Base-by-base conservation (phyloP, 2,888 invertebrate species). In the Nysson spinosus region DNA sequence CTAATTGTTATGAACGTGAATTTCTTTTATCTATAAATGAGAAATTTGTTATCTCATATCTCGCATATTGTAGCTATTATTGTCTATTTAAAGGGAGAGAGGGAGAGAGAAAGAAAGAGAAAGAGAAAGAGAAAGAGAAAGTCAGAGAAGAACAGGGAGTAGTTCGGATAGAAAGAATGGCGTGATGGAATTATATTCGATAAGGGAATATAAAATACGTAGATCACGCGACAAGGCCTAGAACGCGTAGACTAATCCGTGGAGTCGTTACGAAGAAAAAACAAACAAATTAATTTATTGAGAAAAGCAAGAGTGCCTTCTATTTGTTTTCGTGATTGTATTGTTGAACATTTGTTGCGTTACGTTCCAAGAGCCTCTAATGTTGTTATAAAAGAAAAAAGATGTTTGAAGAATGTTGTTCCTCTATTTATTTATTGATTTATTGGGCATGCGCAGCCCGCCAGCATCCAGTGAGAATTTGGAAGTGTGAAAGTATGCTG, bases 271-370 rank as follows among this genome's bases (percentile, higher is more conserved):
- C 64, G 58, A 57, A 19, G 32, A 19, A 24, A 24, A 24, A 69
- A 66, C 70, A 47, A 69, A 70, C 69, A 78, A 77, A 79, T 80
- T 83, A 81, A 84, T 84, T 85, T 83, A 82, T 83, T 81, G 70
- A 79, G 69, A 72, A 64, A 69, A 67, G 79, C 78, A 83, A 82
- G 87, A 85, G 87, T 87, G 87, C 87, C 87, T 87, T 87, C 87
- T 85, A 85, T 84, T 87, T 85, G 84, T 85, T 85, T 85, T 81
- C 76, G 83, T 86, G 78, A 80, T 85, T 85, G 82, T 83, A 85
- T 85, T 82, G 84, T 85, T 86, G 83, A 85, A 82, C 78, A 84
- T 86, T 84, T 85, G 81, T 86, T 85, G 82, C 78, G 81, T 86
- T 85, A 83, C 79, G 86, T 86, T 85, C 84, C 82, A 79, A 85